Percentiles rank a stretch among this genome's conserved stretches.
Conservation (phyloP, 2,113 vertebrate species). For the Toxotes jaculatrix region DNA sequence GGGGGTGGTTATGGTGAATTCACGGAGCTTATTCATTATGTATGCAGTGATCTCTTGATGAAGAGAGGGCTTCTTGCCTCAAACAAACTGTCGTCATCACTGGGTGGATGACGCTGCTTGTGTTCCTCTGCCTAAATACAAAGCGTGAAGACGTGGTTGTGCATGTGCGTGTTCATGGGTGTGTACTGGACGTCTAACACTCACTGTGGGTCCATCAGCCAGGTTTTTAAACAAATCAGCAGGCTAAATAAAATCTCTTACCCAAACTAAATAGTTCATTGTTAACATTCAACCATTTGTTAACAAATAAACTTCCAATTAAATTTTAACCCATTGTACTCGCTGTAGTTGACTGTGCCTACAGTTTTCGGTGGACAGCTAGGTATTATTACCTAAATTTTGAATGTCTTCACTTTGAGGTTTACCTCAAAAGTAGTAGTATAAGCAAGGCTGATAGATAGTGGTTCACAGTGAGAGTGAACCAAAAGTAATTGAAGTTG, state of each 20-base stretch:
- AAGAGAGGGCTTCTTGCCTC: slow-evolving; percentile 23
- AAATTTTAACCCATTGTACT: not conserved
- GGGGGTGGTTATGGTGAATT: slow-evolving; percentile 12
- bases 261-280: not conserved
- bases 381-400: too few species aligned
- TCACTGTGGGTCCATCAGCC: too few species aligned
- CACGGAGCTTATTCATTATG: slow-evolving; percentile 64
- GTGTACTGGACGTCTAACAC: too few species aligned
- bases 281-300: not conserved
- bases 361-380: too few species aligned
- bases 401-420: too few species aligned
- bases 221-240: too few species aligned
- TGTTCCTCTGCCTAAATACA: slow-evolving; percentile 9
- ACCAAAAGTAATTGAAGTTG: not conserved
- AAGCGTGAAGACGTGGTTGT: not conserved
- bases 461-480: not conserved
- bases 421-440: too few species aligned
- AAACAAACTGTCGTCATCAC: slow-evolving; percentile 42
- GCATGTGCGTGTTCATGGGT: not conserved
- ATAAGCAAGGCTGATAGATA: not conserved
- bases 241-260: too few species aligned
- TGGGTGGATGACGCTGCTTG: not conserved
- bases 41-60: slow-evolving; percentile 57
- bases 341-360: not conserved
- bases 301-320: not conserved